Evolutionary conservation across 2,888 invertebrate genomes (phyloP).

Genomic region (Cybosia mesomella): DNA sequence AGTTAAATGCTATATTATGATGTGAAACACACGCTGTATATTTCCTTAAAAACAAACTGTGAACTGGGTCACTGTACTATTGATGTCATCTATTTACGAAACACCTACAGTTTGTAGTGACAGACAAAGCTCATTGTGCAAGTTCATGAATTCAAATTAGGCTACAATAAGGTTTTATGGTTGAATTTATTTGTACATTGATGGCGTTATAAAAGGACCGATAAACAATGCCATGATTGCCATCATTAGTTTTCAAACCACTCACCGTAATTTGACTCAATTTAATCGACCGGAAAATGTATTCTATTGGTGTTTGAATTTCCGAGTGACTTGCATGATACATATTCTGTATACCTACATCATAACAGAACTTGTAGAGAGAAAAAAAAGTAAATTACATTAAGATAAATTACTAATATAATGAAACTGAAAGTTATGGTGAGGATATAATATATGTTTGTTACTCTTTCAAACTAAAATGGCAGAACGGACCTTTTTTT

Average conservation of each 20-base stretch:
- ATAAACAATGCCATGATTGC: constrained; percentile 65
- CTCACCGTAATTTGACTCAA: constrained; percentile 66
- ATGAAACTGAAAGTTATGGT: too few species aligned
- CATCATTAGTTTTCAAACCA: constrained; percentile 64
- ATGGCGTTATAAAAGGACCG: constrained; percentile 23
- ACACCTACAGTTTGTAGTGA: neutral
- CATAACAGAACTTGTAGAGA: constrained; percentile 15
- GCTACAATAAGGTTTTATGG: constrained; percentile 15
- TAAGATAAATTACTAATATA: too few species aligned
- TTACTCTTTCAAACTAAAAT: too few species aligned
- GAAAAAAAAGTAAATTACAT: neutral
- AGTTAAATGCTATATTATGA: neutral
- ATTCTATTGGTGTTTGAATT: constrained; percentile 62
- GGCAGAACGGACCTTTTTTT: too few species aligned
- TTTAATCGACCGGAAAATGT: constrained; percentile 73
- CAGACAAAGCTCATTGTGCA: constrained; percentile 2
- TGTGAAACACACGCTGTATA: constrained; percentile 3
- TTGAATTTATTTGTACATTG: constrained; percentile 24
- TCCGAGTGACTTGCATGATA: constrained; percentile 24
- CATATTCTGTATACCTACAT: constrained; percentile 11
- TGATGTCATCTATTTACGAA: neutral
- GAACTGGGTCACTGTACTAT: constrained; percentile 8
- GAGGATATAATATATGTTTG: too few species aligned
- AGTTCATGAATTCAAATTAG: constrained; percentile 10
- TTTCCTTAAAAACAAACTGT: neutral